Percentiles rank a stretch among this genome's conserved stretches.
Evolutionary conservation across 2,888 invertebrate species (phyloP).

Genomic region (Agrochola macilenta): DNA sequence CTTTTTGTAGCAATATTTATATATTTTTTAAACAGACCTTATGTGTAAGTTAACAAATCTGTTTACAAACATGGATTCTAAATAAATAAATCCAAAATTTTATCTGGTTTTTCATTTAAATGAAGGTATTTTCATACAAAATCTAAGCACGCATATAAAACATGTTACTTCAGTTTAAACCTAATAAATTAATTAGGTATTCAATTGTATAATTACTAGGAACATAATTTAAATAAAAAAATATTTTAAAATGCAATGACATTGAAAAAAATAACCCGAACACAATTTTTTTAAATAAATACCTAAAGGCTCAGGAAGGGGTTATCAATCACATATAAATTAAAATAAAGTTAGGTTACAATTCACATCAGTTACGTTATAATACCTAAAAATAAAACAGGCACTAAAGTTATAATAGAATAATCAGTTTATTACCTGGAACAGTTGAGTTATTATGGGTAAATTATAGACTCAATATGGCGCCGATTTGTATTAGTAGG

Average conservation of each 20-base stretch:
- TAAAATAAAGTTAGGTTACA: conserved; percentile 1
- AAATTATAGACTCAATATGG: conserved; percentile 7
- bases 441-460: conserved; percentile 14
- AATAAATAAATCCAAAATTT: conserved; percentile 88
- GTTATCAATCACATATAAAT: neutral
- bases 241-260: neutral
- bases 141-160: too few species aligned
- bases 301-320: neutral
- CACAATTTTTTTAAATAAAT: too few species aligned
- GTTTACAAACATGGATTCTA: conserved; percentile 89
- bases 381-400: neutral
- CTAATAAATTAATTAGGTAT: too few species aligned
- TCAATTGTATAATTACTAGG: neutral
- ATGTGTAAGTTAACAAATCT: conserved; percentile 89
- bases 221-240: neutral
- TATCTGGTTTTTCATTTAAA: conserved; percentile 26
- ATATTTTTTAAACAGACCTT: conserved; percentile 88
- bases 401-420: neutral
- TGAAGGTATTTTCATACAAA: neutral
- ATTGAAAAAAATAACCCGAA: neutral
- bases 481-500: neutral
- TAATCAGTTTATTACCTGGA: conserved; percentile 9
- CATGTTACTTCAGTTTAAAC: too few species aligned
- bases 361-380: neutral
- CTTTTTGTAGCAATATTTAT: conserved; percentile 89